Conservation (phyloP, 2,888 invertebrate species). For the Amphimallon solstitiale region DNA sequence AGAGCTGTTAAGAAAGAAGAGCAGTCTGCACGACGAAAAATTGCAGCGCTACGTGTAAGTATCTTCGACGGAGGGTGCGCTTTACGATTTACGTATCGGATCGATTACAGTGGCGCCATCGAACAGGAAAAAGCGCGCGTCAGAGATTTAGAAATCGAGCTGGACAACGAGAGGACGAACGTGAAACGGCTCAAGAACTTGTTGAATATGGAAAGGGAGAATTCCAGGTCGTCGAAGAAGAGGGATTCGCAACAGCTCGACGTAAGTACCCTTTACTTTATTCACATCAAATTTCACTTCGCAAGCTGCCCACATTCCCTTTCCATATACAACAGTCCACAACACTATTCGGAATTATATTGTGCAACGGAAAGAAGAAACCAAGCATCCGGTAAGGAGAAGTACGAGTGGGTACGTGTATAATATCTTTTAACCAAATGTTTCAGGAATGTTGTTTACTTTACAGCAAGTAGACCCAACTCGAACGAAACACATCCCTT, state of each 20-base stretch:
- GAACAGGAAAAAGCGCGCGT: conserved; percentile 47
- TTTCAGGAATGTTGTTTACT: too few relatives aligned
- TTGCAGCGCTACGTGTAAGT: conserved; percentile 45
- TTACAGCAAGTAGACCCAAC: too few relatives aligned
- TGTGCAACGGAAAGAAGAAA: too few relatives aligned
- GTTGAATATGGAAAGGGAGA: conserved; percentile 42
- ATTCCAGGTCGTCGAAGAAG: conserved; percentile 31
- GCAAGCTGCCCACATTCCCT: too few relatives aligned
- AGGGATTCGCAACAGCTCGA: conserved; percentile 43
- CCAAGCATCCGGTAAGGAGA: too few relatives aligned
- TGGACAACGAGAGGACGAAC: conserved; percentile 45
- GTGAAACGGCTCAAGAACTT: conserved; percentile 43
- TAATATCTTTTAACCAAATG: too few relatives aligned
- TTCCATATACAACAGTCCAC: too few relatives aligned
- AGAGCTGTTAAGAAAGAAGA: conserved; percentile 47
- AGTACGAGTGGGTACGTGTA: too few relatives aligned
- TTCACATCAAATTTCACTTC: too few relatives aligned
- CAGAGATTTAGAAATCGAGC: conserved; percentile 47
- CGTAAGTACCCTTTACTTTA: conserved; percentile 33
- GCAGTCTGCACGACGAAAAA: conserved; percentile 46
- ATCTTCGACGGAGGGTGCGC: background rate
- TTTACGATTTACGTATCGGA: conserved; percentile 6
- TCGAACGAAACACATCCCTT: too few relatives aligned
- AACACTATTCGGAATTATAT: too few relatives aligned
- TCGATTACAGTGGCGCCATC: conserved; percentile 40